Percentiles rank a stretch among this genome's conserved stretches.
phyloP scores from a whole-genome alignment of 2,113 vertebrate genomes.

The Otolemur garnettii region DNA sequence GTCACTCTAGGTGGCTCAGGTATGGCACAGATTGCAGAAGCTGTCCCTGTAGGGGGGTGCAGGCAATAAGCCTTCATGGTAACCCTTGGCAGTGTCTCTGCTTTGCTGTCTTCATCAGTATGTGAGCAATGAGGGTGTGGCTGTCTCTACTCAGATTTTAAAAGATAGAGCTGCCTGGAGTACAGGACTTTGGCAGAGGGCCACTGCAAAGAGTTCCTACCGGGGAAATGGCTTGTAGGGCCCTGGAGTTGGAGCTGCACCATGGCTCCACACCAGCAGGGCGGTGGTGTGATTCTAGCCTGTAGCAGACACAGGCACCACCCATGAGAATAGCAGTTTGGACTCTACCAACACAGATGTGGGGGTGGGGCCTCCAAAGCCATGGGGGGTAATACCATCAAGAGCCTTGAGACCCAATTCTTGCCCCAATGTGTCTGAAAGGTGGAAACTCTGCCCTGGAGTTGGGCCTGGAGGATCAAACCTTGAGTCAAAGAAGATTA shows the following conservation, averaged over 20 bases:
- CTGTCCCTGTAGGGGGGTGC: background rate
- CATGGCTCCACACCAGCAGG: background rate
- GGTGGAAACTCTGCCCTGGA: background rate
- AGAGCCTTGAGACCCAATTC: background rate
- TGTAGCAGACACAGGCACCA: background rate
- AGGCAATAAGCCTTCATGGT: background rate
- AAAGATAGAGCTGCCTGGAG: background rate
- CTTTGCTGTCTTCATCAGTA: background rate
- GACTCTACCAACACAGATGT: background rate
- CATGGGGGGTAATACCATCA: background rate
- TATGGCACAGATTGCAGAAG: too few species aligned
- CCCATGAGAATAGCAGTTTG: background rate
- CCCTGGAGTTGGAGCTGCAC: background rate
- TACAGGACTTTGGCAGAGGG: background rate
- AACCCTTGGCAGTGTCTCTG: background rate
- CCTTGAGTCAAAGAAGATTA: background rate
- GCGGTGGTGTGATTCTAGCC: background rate
- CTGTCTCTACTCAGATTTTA: background rate
- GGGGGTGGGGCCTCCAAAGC: background rate
- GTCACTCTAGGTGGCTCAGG: background rate
- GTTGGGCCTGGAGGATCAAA: background rate
- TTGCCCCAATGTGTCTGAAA: background rate
- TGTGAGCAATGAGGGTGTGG: background rate
- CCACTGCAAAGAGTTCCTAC: background rate
- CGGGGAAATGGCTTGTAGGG: background rate